phyloP scores from a whole-genome alignment of 2,888 invertebrate genomes.

The Pyrocoelia pectoralis region DNA sequence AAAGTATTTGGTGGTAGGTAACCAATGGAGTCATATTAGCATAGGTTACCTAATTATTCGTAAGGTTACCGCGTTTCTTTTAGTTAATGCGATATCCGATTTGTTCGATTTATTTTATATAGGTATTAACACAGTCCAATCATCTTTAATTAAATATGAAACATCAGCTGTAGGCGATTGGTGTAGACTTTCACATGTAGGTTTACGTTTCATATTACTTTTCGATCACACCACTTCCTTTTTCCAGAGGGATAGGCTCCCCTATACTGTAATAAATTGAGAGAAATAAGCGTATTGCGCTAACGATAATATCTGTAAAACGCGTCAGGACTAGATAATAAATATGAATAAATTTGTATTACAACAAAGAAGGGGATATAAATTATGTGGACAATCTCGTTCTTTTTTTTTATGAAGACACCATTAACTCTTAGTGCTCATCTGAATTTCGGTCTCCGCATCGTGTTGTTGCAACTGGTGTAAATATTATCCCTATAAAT shows the following conservation, averaged over 20 bases:
- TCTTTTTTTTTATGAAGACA: background rate
- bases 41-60: too few species aligned
- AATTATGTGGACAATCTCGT: background rate
- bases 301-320: background rate
- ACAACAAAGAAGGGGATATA: background rate
- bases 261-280: too few species aligned
- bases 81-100: too few species aligned
- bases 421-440: too few species aligned
- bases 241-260: too few species aligned
- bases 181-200: background rate
- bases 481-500: conserved; percentile 1
- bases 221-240: too few species aligned
- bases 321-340: background rate
- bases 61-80: too few species aligned
- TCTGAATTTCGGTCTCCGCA: too few species aligned
- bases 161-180: background rate
- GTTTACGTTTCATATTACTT: too few species aligned
- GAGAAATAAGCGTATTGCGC: too few species aligned
- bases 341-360: background rate
- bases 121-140: background rate
- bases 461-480: background rate
- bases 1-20: too few species aligned
- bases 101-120: background rate
- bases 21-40: too few species aligned
- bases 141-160: background rate